These are phyloP conservation scores for Colius striatus DNA, from an alignment of 2,113 vertebrate genomes.

Conservation along the genomic window DNA sequence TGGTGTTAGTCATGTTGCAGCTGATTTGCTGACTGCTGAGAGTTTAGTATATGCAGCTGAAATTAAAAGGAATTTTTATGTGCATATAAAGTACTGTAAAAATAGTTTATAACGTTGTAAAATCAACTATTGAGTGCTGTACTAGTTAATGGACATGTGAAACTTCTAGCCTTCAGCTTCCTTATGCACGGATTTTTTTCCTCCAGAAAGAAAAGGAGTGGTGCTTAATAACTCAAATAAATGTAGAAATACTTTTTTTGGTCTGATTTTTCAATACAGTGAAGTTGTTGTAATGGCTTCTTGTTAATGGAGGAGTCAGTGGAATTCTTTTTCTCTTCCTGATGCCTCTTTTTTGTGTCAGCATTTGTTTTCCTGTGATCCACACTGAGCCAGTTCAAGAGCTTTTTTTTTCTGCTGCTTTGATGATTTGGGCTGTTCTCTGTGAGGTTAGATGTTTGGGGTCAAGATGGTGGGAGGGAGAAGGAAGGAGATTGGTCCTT, in stretches of 20 bases:
- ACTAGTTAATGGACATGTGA: conserved; percentile 46
- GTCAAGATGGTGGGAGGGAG: neutral
- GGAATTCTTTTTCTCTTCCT: neutral
- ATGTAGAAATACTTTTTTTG: conserved; percentile 50
- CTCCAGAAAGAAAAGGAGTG: conserved; percentile 58
- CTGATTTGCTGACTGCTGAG: conserved; percentile 29
- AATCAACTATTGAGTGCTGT: conserved; percentile 58
- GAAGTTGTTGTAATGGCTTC: neutral
- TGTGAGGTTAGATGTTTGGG: neutral
- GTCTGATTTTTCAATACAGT: conserved; percentile 33
- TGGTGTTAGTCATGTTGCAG: conserved; percentile 47
- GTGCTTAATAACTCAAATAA: conserved; percentile 65
- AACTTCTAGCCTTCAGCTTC: conserved; percentile 49
- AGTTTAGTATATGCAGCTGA: conserved; percentile 49
- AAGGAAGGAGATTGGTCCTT: neutral
- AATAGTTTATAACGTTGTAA: conserved; percentile 58
- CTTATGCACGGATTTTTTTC: conserved; percentile 55
- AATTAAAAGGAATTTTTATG: conserved; percentile 46
- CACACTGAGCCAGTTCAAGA: neutral
- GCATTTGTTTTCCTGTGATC: neutral
- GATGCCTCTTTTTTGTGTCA: neutral
- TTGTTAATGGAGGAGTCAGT: neutral
- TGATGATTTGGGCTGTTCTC: neutral
- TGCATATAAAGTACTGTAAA: conserved; percentile 65
- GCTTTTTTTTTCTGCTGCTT: neutral